A percentile compares a stretch with the other conserved stretches of the same genome.
Conservation (phyloP, 2,888 invertebrate species). For the Oscheius onirici region DNA sequence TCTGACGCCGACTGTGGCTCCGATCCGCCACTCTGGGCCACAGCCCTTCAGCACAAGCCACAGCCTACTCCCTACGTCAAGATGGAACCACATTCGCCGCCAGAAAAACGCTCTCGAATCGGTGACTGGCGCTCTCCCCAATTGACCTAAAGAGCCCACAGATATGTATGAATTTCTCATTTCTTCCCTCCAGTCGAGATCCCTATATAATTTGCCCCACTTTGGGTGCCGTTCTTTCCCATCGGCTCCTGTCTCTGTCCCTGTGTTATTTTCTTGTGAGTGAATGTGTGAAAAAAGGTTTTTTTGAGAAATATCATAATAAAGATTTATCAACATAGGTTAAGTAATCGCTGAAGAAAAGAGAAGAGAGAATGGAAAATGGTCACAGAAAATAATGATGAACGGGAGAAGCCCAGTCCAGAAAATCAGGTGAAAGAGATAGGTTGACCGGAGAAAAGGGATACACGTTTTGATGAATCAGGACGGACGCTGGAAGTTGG, state of each 20-base stretch:
- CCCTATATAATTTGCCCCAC: constrained; percentile 13
- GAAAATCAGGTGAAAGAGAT: not conserved
- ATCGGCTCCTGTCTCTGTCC: constrained; percentile 25
- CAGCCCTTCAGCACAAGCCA: constrained; percentile 28
- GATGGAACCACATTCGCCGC: constrained; percentile 65
- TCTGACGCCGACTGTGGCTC: constrained; percentile 45
- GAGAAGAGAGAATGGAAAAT: not conserved
- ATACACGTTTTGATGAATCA: constrained; percentile 13
- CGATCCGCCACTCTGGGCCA: constrained; percentile 32
- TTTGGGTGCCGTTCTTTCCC: constrained; percentile 17
- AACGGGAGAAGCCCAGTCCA: not conserved
- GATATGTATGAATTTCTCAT: constrained; percentile 7
- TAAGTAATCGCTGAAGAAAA: no score
- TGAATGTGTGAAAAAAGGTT: constrained; percentile 23
- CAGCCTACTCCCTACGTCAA: constrained; percentile 59
- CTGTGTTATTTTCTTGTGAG: constrained; percentile 30
- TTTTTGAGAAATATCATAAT: constrained; percentile 25
- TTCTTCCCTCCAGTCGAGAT: not conserved
- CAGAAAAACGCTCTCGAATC: constrained; percentile 64
- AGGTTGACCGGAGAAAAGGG: not conserved
- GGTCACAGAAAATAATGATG: not conserved
- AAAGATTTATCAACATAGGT: constrained; percentile 15
- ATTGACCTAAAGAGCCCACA: constrained; percentile 36
- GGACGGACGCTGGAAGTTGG: not conserved
- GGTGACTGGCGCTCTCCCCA: constrained; percentile 61